These are phyloP conservation scores for Planiliza haematocheilus DNA, from an alignment of 2,113 vertebrate genomes.

Conservation along the genomic window DNA sequence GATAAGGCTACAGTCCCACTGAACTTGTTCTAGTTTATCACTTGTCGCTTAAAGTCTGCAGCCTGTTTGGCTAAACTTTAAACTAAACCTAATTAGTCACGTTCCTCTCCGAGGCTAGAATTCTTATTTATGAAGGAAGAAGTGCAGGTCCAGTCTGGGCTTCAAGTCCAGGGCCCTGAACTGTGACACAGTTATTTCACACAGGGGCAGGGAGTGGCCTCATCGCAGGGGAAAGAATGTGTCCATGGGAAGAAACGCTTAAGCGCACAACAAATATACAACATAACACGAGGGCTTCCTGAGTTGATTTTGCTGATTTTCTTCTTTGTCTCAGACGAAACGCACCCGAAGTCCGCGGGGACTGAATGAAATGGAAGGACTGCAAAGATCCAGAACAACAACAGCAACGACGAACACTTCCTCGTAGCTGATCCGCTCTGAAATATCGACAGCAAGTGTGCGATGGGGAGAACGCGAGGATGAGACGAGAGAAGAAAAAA, in stretches of 20 bases:
- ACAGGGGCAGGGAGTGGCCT: conserved; percentile 10
- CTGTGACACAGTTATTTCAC: conserved; percentile 16
- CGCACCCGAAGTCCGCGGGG: neutral
- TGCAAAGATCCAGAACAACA: too few species aligned
- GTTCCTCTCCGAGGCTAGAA: too few species aligned
- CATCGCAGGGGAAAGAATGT: neutral
- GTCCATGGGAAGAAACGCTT: neutral
- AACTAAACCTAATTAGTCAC: too few species aligned
- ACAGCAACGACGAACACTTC: neutral
- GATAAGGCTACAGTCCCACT: neutral
- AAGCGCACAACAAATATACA: conserved; percentile 1
- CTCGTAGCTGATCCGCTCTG: too few species aligned
- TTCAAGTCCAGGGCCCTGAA: conserved; percentile 4
- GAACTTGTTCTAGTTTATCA: neutral
- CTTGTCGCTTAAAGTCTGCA: neutral
- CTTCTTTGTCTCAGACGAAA: too few species aligned
- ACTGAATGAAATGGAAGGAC: neutral
- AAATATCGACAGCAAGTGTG: neutral
- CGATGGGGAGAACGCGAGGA: neutral
- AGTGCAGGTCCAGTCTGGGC: conserved; percentile 4
- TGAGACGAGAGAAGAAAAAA: conserved; percentile 4
- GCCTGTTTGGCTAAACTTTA: neutral
- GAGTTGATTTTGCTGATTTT: neutral
- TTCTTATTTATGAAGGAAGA: neutral
- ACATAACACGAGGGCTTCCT: neutral